phyloP scores from a whole-genome alignment of 2,797 vertebrate genomes.

The Lacerta agilis region DNA sequence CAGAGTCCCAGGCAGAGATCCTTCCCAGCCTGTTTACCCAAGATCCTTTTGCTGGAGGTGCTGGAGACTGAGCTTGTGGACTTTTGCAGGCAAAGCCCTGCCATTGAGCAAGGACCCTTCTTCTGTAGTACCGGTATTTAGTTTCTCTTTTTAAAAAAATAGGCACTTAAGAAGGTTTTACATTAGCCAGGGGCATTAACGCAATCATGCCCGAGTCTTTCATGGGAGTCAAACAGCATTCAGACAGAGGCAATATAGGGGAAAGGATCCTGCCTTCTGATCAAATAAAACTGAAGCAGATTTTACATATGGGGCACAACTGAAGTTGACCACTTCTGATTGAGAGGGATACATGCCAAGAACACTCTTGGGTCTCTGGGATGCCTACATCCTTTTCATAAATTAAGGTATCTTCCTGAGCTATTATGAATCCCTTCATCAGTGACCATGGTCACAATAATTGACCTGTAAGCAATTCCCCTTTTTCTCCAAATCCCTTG shows the following conservation, averaged over 20 bases:
- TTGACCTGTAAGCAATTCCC: neutral
- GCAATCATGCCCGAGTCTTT: neutral
- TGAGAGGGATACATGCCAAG: neutral
- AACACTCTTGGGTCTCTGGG: slow-evolving; percentile 6
- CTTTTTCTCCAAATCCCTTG: neutral
- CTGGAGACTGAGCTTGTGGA: neutral
- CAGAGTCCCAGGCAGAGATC: neutral
- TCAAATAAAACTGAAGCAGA: neutral
- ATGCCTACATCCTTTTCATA: slow-evolving; percentile 45
- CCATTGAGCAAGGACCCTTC: neutral
- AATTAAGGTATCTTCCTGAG: slow-evolving; percentile 33
- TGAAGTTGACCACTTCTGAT: neutral
- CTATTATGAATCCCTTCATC: slow-evolving; percentile 41
- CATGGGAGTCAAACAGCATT: neutral
- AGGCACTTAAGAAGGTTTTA: neutral
- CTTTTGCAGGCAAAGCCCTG: neutral
- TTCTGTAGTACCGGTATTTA: no score
- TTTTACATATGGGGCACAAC: neutral
- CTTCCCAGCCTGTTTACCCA: neutral
- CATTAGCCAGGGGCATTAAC: neutral
- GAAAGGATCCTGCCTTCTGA: neutral
- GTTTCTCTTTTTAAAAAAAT: neutral
- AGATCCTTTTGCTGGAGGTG: neutral
- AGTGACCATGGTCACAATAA: slow-evolving; percentile 60
- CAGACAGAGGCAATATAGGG: neutral